Percentiles rank a stretch among this genome's conserved stretches.
Conservation (phyloP, 2,113 vertebrate species). For the Candoia aspera region DNA sequence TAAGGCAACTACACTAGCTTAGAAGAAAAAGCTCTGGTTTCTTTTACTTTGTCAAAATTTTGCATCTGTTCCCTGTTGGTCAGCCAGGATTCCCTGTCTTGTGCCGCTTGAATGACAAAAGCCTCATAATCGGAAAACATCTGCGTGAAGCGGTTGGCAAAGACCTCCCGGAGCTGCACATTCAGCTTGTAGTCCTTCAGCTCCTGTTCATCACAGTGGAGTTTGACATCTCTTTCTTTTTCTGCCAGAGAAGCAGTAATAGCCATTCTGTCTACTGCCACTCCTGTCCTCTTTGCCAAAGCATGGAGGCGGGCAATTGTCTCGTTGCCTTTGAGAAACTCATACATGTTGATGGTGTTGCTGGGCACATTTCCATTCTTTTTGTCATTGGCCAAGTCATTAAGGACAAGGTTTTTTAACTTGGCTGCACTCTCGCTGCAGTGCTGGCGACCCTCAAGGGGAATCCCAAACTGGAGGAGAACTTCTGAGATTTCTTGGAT, state of each 20-base stretch:
- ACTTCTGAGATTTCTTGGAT: slow-evolving; percentile 92
- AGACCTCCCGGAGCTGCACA: slow-evolving; percentile 92
- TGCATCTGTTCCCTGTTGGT: slow-evolving; percentile 92
- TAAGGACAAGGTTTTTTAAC: slow-evolving; percentile 83
- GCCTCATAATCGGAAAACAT: slow-evolving; percentile 94
- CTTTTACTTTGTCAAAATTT: slow-evolving; percentile 95
- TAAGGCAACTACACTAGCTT: neutral
- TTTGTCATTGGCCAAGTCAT: slow-evolving; percentile 89
- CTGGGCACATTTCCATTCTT: slow-evolving; percentile 89
- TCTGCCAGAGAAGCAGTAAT: slow-evolving; percentile 67
- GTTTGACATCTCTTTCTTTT: slow-evolving; percentile 71
- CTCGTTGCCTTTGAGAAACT: slow-evolving; percentile 85
- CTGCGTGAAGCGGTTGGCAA: slow-evolving; percentile 88
- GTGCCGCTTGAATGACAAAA: slow-evolving; percentile 90
- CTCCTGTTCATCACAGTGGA: slow-evolving; percentile 82
- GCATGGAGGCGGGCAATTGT: slow-evolving; percentile 90
- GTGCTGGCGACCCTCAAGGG: slow-evolving; percentile 74
- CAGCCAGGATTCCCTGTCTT: slow-evolving; percentile 93
- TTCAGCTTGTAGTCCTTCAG: slow-evolving; percentile 86
- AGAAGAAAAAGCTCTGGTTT: neutral
- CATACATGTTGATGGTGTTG: slow-evolving; percentile 83
- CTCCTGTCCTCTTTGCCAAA: slow-evolving; percentile 84
- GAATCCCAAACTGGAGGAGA: slow-evolving; percentile 84
- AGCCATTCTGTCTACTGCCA: slow-evolving; percentile 80
- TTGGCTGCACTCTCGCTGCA: slow-evolving; percentile 78